Conservation (phyloP, 2,113 vertebrate species). For the Cyphomyrus plagiostoma region DNA sequence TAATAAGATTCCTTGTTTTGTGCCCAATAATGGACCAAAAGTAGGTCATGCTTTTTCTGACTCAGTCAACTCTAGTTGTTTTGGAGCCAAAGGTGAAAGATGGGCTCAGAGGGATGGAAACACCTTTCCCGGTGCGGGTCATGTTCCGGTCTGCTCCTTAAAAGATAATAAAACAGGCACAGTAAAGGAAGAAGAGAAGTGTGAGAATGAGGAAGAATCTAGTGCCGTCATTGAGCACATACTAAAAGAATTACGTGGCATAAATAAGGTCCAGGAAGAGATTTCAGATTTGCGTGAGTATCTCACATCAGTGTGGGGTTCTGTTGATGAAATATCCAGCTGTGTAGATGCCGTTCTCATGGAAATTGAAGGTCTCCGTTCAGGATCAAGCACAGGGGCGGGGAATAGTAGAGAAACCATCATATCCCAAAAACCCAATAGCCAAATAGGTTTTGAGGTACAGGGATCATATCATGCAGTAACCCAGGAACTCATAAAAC, state of each 20-base stretch:
- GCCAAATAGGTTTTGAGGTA: background rate
- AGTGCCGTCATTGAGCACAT: conserved; percentile 83
- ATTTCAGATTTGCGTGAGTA: conserved; percentile 88
- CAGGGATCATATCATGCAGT: background rate
- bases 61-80: background rate
- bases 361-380: conserved; percentile 87
- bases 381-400: conserved; percentile 44
- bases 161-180: conserved; percentile 31
- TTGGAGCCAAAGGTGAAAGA: background rate
- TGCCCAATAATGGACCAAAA: conserved; percentile 51
- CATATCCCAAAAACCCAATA: background rate
- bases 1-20: conserved; percentile 62
- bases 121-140: background rate
- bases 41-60: conserved; percentile 12
- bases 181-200: conserved; percentile 48
- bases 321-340: conserved; percentile 91
- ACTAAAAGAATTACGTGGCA: conserved; percentile 87
- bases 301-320: conserved; percentile 82
- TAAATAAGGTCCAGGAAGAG: conserved; percentile 90
- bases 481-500: background rate
- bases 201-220: conserved; percentile 53
- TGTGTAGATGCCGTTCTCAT: conserved; percentile 86
- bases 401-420: conserved; percentile 29
- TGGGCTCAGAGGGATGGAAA: background rate
- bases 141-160: background rate